Evolutionary conservation across 2,113 vertebrate species (phyloP), one percentile per base, ranked within the genome.

Genomic region (Heloderma charlesbogerti): DNA sequence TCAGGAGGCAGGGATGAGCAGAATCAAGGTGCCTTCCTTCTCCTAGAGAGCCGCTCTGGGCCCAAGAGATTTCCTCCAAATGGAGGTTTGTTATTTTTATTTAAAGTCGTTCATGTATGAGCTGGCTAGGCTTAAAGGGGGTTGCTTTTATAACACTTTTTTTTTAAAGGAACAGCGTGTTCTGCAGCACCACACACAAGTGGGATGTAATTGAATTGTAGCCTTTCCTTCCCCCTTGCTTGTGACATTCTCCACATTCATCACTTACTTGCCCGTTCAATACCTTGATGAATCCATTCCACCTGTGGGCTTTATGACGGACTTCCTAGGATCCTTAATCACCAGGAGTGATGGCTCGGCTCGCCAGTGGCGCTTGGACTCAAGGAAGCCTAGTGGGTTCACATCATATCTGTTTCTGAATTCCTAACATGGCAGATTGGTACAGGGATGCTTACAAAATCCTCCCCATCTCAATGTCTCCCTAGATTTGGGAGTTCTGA

Each of bases 251-350:
- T 92, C 92, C 93, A 92, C n/a, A 92, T 86, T 81, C 40, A 86
- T 29, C 5, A 91, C 88, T 93, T 88, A 78, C 80, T 94, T 93
- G 79, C 0, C 54, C 16, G 85, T 89, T 84, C 87, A 63, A 86
- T 54, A 91, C 92, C 84, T 93, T 67, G 87, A 93, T 94, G 60
- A 63, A 89, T 95, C 93, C 63, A 74, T 93, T 95, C 90, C 93
- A 93, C 87, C 87, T 86, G 63, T 82, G 84, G 82, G 31, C 89
- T 71, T 88, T 54, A 74, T 89, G 92, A 94, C 72, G 82, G 93
- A 51, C 57, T 12, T 90, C 75, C 88, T 63, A n/a, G 83, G 25
- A 13, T 74, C 86, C 69, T 66, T 51, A 85, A 48, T 94, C 90
- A 81, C 72, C 0, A 0, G 75, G 40, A 84, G 43, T 90, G 90